Base-by-base conservation (phyloP, 2,797 vertebrate species). In the Eutrigla gurnardus region DNA sequence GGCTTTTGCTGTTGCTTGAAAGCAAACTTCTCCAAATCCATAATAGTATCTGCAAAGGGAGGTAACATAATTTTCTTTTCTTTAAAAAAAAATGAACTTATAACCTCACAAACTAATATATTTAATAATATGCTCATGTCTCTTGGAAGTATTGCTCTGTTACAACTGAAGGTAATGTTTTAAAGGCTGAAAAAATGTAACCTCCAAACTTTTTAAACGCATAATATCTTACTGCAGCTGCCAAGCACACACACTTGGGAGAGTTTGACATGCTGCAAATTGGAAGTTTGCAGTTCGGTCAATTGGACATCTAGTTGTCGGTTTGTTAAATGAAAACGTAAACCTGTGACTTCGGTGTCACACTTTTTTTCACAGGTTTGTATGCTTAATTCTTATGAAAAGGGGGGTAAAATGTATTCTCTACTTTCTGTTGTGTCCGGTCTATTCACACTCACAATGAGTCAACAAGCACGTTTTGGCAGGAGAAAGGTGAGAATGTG, bases 381-480 rank as follows among this genome's bases (percentile, higher is more conserved):
- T 11, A 25, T 73, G 25, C 5, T 43, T n/a, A 36, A 60, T 50
- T 72, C 9, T 40, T 53, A 10, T 47, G n/a, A 25, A 25, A 25
- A 25, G 25, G 35, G 25, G 0, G 0, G 4, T 11, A 69, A 67
- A 75, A 68, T 68, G 4, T 7, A 25, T 17, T 64, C 65, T 82
- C 35, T 64, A 46, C 53, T 55, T 49, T 70, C 68, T 80, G 5
- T 55, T 53, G 32, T 36, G 15, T 81, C 52, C 35, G 7, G 39
- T 52, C 55, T 18, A 61, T 68, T 84, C 50, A 65, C 49, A 78
- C 3, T 50, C 12, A 49, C 7, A 6, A 42, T 53, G 65, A 66
- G 65, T 80, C 77, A 75, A 66, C 47, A 65, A 75, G 78, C 73
- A 37, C 14, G 9, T 37, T 72, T 77, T 81, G 65, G 69, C 53